These are phyloP conservation scores for Chascanopsetta lugubris DNA, from an alignment of 2,113 vertebrate genomes.

Conservation along the genomic window DNA sequence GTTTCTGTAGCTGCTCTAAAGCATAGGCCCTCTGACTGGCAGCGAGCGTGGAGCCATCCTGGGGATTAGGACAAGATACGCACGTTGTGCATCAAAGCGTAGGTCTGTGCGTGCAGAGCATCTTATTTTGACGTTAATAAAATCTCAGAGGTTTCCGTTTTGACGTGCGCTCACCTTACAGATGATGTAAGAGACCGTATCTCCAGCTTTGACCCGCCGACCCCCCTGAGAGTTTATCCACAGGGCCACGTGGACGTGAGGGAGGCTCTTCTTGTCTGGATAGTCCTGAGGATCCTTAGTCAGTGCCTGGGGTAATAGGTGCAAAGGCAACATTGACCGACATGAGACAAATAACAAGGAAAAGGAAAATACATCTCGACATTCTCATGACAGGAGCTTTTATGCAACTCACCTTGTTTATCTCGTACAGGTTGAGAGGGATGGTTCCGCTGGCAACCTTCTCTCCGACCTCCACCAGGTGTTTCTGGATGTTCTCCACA, in stretches of 20 bases:
- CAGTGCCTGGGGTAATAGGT: slow-evolving; percentile 82
- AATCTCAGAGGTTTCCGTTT: neutral
- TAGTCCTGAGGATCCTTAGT: slow-evolving; percentile 99
- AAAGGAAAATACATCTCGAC: neutral
- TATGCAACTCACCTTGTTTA: slow-evolving; percentile 90
- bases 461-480: slow-evolving; percentile 92
- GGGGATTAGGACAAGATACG: neutral
- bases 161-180: slow-evolving; percentile 86
- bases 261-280: slow-evolving; percentile 94
- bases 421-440: slow-evolving; percentile 90
- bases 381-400: neutral
- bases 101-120: neutral
- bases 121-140: too few relatives aligned
- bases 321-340: neutral
- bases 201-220: slow-evolving; percentile 92
- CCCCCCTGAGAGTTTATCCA: slow-evolving; percentile 98
- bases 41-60: slow-evolving; percentile 94
- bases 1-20: slow-evolving; percentile 94
- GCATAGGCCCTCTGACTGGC: slow-evolving; percentile 94
- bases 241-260: slow-evolving; percentile 96
- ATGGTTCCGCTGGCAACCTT: slow-evolving; percentile 85
- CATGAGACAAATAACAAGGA: neutral
- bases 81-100: neutral
- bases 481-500: slow-evolving; percentile 96
- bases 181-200: slow-evolving; percentile 94